phyloP scores from a whole-genome alignment of 2,797 vertebrate species.

The Kryptopterus vitreolus region DNA sequence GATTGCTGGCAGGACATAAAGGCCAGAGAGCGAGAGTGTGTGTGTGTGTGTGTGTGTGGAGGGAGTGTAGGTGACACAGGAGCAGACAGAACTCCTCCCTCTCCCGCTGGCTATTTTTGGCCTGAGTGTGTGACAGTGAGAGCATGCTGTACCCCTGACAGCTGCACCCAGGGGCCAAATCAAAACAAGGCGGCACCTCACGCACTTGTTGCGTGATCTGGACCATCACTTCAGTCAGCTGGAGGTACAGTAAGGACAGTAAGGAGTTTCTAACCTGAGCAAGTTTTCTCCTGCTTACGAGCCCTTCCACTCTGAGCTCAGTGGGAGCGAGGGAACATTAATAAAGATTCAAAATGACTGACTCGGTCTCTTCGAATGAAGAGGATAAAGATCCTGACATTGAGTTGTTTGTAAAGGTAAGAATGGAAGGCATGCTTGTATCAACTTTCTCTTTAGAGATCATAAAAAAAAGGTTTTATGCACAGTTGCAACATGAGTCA shows the following conservation, averaged over 20 bases:
- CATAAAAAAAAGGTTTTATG: not conserved
- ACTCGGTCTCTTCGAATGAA: conserved; percentile 72
- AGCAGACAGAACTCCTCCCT: conserved; percentile 45
- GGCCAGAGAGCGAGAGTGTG: conserved; percentile 16
- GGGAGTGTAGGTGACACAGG: conserved; percentile 47
- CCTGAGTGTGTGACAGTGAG: conserved; percentile 50
- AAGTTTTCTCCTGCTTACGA: not conserved
- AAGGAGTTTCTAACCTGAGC: conserved; percentile 16
- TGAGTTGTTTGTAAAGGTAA: conserved; percentile 96
- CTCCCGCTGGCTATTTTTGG: conserved; percentile 68
- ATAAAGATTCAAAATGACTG: conserved; percentile 74
- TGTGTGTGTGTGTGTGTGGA: conserved; percentile 6
- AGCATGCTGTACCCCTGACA: conserved; percentile 55
- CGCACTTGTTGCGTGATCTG: conserved; percentile 43
- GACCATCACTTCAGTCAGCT: conserved; percentile 27
- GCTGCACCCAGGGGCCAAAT: conserved; percentile 61
- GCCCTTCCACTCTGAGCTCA: not conserved
- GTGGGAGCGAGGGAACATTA: conserved; percentile 24
- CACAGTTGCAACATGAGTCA: not conserved
- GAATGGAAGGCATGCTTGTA: not conserved
- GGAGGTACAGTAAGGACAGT: not conserved
- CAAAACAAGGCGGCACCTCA: conserved; percentile 55
- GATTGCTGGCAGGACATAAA: conserved; percentile 44
- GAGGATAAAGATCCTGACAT: conserved; percentile 94
- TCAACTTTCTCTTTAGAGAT: not conserved